Percentiles rank a stretch among this genome's conserved stretches.
Conservation (phyloP, 2,888 invertebrate genomes). For the Drosophila koepferae region DNA sequence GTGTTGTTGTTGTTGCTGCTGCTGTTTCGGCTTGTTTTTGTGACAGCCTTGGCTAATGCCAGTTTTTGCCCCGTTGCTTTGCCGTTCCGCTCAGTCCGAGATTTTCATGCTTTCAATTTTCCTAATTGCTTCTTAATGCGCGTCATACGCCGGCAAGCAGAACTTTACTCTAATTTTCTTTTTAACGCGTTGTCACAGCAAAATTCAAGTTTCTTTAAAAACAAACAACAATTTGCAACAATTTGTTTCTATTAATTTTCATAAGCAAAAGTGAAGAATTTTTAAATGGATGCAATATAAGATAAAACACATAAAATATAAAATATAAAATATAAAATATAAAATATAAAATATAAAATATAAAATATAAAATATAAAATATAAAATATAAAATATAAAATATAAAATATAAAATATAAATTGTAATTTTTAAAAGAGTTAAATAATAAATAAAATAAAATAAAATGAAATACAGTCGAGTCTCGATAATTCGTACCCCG, state of each 20-base stretch:
- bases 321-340: too few species aligned
- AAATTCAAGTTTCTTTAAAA: conserved; percentile 19
- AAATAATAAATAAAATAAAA: too few species aligned
- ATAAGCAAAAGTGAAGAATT: not conserved
- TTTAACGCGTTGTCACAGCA: conserved; percentile 44
- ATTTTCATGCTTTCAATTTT: conserved; percentile 69
- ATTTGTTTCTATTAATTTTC: not conserved
- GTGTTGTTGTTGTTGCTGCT: conserved; percentile 16
- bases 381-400: too few species aligned
- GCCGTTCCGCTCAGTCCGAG: conserved; percentile 35
- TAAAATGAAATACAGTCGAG: too few species aligned
- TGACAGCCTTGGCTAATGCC: conserved; percentile 71
- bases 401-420: too few species aligned
- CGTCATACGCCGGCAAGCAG: conserved; percentile 54
- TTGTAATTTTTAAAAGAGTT: too few species aligned
- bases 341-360: too few species aligned
- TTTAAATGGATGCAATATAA: not conserved
- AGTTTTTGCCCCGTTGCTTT: conserved; percentile 34
- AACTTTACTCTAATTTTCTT: conserved; percentile 46
- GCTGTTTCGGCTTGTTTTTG: conserved; percentile 41
- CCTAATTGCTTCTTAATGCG: conserved; percentile 74
- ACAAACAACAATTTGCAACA: conserved; percentile 11
- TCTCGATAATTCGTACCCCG: too few species aligned
- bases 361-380: too few species aligned
- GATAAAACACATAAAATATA: too few species aligned